Conservation (phyloP, 1,140 invertebrate genomes). For the Helicoverpa armigera region DNA sequence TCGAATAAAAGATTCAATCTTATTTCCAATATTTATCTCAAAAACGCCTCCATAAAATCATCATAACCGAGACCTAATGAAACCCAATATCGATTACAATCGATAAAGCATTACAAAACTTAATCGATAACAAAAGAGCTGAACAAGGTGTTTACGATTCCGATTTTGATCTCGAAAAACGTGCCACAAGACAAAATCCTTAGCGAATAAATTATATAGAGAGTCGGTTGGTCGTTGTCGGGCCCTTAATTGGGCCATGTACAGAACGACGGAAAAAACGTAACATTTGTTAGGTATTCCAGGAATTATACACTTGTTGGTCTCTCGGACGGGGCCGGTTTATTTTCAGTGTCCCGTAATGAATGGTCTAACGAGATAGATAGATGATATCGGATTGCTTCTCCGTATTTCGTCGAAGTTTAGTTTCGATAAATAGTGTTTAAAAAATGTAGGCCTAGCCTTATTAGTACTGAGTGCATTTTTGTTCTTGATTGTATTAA, state of each 20-base stretch:
- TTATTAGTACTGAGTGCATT: slow-evolving; percentile 10
- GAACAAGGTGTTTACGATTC: slow-evolving; percentile 84
- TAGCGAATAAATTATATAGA: slow-evolving; percentile 84
- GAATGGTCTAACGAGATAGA: slow-evolving; percentile 48
- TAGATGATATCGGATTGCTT: slow-evolving; percentile 38
- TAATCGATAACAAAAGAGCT: slow-evolving; percentile 74
- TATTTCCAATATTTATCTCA: slow-evolving; percentile 30
- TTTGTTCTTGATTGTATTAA: neutral
- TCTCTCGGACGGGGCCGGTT: slow-evolving; percentile 61
- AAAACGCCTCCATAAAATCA: slow-evolving; percentile 31
- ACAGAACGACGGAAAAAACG: slow-evolving; percentile 78
- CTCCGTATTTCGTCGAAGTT: slow-evolving; percentile 22
- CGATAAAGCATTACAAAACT: slow-evolving; percentile 53
- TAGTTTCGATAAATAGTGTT: slow-evolving; percentile 31
- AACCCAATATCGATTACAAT: slow-evolving; percentile 51
- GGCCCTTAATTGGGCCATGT: slow-evolving; percentile 83
- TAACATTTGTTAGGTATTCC: slow-evolving; percentile 85
- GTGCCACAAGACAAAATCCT: slow-evolving; percentile 73
- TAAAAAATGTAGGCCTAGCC: slow-evolving; percentile 34
- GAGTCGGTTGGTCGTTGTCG: slow-evolving; percentile 52
- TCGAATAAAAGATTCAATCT: neutral
- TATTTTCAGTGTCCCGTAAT: slow-evolving; percentile 59
- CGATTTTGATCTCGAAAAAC: slow-evolving; percentile 80
- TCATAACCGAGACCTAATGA: slow-evolving; percentile 41
- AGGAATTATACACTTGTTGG: slow-evolving; percentile 83